A percentile compares a stretch with the other conserved stretches of the same genome.
Evolutionary conservation across 2,113 vertebrate species (phyloP).

Genomic region (Opisthocomus hoazin): DNA sequence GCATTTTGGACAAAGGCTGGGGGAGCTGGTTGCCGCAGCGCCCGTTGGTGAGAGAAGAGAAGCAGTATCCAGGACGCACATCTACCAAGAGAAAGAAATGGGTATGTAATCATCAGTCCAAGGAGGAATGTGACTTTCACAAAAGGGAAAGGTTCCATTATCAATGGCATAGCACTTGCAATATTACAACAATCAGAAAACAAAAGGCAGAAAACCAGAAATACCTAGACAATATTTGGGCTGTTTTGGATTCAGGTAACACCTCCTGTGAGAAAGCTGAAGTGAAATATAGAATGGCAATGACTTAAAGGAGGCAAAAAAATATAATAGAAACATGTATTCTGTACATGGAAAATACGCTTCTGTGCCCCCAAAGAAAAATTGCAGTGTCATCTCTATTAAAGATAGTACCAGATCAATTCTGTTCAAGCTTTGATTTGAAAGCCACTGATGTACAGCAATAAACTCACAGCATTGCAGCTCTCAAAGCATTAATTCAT

Average conservation of each 20-base stretch:
- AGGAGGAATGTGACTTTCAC: not conserved
- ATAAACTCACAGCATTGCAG: not conserved
- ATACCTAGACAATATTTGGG: not conserved
- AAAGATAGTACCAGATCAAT: not conserved
- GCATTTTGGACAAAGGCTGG: constrained; percentile 83
- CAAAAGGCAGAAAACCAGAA: not conserved
- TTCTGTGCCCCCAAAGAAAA: not conserved
- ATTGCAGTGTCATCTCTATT: not conserved
- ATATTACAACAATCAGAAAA: not conserved
- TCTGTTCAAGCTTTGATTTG: not conserved
- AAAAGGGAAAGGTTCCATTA: not conserved
- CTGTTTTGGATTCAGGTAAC: not conserved
- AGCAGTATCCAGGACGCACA: constrained; percentile 89
- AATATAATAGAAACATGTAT: not conserved
- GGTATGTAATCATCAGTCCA: not conserved
- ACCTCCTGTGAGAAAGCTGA: not conserved
- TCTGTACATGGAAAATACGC: not conserved
- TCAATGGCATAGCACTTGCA: not conserved
- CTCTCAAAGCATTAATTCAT: not conserved
- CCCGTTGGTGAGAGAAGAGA: constrained; percentile 79
- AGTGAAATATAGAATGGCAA: not conserved
- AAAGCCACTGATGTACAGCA: not conserved
- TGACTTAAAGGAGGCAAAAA: not conserved
- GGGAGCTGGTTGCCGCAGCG: constrained; percentile 88
- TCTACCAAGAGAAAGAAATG: constrained; percentile 69